A percentile compares a stretch with the other conserved stretches of the same genome.
These are phyloP conservation scores for Chironex yamaguchii DNA, from an alignment of 30 jellyfish, hydroid and myxozoan genomes.

Conservation along the genomic window DNA sequence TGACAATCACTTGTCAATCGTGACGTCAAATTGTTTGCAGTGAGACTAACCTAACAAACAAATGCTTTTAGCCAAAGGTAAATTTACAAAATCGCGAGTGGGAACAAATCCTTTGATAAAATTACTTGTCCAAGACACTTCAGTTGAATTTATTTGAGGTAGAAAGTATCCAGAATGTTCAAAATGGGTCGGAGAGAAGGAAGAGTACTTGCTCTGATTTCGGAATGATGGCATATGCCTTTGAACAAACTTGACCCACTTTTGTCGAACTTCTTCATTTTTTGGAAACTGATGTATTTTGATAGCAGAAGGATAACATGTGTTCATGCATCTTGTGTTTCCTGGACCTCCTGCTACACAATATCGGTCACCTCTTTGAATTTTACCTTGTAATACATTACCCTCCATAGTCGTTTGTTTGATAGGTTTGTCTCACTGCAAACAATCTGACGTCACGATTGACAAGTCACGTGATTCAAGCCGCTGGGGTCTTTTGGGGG, in stretches of 20 bases:
- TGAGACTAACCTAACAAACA: too few species aligned
- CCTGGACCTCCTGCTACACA: conserved; percentile 65
- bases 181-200: conserved; percentile 49
- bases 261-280: background rate
- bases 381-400: background rate
- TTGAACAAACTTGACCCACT: conserved; percentile 49
- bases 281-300: conserved; percentile 49
- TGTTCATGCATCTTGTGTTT: conserved; percentile 40
- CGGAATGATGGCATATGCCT: conserved; percentile 39
- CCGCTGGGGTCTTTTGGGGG: too few species aligned
- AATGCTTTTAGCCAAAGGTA: conserved; percentile 27
- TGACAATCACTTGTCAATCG: too few species aligned
- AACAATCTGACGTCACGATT: too few species aligned
- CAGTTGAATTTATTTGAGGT: conserved; percentile 18
- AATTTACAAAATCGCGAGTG: conserved; percentile 22
- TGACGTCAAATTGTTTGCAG: too few species aligned
- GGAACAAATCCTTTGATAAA: conserved; percentile 39
- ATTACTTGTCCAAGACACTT: conserved; percentile 21
- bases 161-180: conserved; percentile 20
- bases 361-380: conserved; percentile 54
- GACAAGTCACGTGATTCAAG: too few species aligned
- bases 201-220: conserved; percentile 23
- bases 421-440: too few species aligned
- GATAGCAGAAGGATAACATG: conserved; percentile 41
- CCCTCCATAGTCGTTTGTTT: too few species aligned